Base-by-base conservation (phyloP, 2,888 invertebrate genomes). In the Mayetiola destructor region DNA sequence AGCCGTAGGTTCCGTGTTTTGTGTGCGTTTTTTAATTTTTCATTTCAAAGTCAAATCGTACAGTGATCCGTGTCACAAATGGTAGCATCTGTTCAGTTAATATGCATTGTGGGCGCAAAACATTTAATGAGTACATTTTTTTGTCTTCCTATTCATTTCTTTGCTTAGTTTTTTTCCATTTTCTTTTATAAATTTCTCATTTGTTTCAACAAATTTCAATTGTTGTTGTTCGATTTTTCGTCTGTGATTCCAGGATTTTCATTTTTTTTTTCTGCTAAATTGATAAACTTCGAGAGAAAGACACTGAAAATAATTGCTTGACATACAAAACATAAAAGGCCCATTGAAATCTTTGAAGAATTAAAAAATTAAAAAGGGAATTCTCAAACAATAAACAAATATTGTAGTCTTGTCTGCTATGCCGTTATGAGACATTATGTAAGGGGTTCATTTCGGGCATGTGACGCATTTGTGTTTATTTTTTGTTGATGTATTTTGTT, bases 271-370 rank as follows among this genome's bases (percentile, higher is more conserved):
- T n/a, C n/a, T n/a, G n/a, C n/a, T n/a, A n/a, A n/a, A n/a, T n/a
- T n/a, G n/a, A n/a, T n/a, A n/a, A n/a, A n/a, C n/a, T n/a, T n/a
- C n/a, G n/a, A n/a, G n/a, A 48, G 27, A 48, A 27, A 27, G 48
- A 48, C 48, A 48, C 48, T 27, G 48, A 48, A 48, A 48, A 48
- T 48, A 48, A 48, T 48, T 48, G 48, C 48, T n/a, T 48, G 48
- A 48, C 48, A 48, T 16, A 48, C n/a, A 48, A 48, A n/a, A 48
- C 48, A 48, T 42, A 12, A 23, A 27, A 27, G 16, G 10, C 6
- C 32, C 6, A 32, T 10, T 32, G 32, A 9, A 32, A 9, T 9
- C 32, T 6, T 10, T 10, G 32, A 32, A 32, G 10, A 32, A 6
- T 27, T 12, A 2, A 23, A 42, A 48, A 48, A n/a, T n/a, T n/a